A percentile compares a stretch with the other conserved stretches of the same genome.
These are phyloP conservation scores for Cichlasoma orientale DNA, from an alignment of 2,797 vertebrate genomes.

Conservation along the genomic window DNA sequence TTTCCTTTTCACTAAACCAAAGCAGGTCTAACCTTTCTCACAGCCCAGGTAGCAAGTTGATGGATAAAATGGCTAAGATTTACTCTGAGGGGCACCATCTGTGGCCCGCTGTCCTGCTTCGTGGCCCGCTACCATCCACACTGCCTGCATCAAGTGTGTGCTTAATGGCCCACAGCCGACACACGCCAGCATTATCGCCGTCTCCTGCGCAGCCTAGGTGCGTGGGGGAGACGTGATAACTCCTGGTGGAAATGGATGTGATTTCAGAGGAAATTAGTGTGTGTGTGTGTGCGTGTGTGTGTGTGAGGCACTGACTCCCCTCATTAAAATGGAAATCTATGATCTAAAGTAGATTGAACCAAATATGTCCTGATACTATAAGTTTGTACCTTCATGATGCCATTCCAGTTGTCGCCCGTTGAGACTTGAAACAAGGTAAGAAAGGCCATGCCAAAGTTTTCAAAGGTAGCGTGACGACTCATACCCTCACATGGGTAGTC, in stretches of 20 bases:
- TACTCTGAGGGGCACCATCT: conserved; percentile 44
- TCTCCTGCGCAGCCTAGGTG: conserved; percentile 23
- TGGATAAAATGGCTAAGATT: conserved; percentile 42
- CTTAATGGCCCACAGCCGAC: conserved; percentile 56
- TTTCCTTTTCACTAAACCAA: conserved; percentile 3
- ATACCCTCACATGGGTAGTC: conserved; percentile 97
- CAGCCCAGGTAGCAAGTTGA: conserved; percentile 38
- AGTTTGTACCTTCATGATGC: conserved; percentile 98
- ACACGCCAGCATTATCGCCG: conserved; percentile 32
- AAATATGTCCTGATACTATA: conserved; percentile 35
- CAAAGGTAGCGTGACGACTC: conserved; percentile 97
- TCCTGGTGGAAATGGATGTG: conserved; percentile 25
- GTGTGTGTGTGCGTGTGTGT: no score
- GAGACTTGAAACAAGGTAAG: conserved; percentile 98
- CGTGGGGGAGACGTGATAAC: conserved; percentile 18
- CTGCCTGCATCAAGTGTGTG: conserved; percentile 38
- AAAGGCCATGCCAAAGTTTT: conserved; percentile 99
- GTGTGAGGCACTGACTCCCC: conserved; percentile 1
- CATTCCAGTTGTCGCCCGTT: conserved; percentile 98
- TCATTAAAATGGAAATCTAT: conserved; percentile 33
- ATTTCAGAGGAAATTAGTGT: conserved; percentile 26
- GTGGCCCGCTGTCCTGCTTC: conserved; percentile 34
- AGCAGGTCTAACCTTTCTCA: conserved; percentile 17
- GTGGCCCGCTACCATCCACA: conserved; percentile 17
- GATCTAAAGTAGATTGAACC: not conserved